Evolutionary conservation across 2,797 vertebrate species (phyloP).

Genomic region (Poecile montanus): DNA sequence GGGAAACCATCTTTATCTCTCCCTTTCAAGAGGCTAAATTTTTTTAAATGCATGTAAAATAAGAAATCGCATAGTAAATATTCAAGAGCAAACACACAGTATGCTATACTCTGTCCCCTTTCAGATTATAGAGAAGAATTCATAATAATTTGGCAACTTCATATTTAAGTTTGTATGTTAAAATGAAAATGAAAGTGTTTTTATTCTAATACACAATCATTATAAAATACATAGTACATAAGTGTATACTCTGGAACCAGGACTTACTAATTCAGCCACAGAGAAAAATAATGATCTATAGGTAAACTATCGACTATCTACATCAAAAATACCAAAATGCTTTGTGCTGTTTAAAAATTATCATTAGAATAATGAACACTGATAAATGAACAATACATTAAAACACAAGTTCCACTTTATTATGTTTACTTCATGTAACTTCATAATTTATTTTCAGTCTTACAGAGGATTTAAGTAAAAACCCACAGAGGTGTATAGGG

Average conservation of each 20-base stretch:
- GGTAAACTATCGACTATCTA: neutral
- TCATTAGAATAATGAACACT: neutral
- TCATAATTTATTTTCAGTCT: neutral
- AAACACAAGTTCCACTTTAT: neutral
- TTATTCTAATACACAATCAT: neutral
- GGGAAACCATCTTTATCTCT: constrained; percentile 91
- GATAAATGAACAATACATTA: neutral
- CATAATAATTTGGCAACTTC: neutral
- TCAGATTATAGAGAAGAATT: neutral
- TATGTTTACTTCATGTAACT: neutral
- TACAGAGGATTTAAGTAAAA: neutral
- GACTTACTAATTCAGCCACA: neutral
- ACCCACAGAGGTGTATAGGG: rapidly evolving
- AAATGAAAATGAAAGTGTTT: neutral
- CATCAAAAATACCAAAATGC: neutral
- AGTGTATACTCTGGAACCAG: neutral
- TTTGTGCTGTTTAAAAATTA: neutral
- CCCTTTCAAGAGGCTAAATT: constrained; percentile 90
- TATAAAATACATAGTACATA: neutral
- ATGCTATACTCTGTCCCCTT: neutral
- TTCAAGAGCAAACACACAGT: neutral
- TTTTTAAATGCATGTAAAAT: neutral
- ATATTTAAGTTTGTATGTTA: neutral
- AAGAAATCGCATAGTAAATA: neutral
- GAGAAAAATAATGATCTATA: neutral